These are phyloP conservation scores for Griposia aprilina DNA, from an alignment of 2,888 invertebrate species.

Conservation along the genomic window DNA sequence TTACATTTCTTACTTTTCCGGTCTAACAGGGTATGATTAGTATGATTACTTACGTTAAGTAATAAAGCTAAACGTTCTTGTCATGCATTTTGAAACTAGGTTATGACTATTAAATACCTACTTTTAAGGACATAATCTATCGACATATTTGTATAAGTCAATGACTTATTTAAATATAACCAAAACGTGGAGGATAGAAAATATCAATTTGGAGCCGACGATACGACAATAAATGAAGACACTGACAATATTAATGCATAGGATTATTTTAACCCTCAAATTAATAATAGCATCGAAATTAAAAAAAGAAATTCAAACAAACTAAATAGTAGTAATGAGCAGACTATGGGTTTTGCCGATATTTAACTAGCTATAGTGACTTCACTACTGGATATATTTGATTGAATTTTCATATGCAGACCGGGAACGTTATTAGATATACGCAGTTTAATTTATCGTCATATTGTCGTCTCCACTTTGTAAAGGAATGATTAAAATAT, in stretches of 20 bases:
- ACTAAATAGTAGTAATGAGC: too few relatives aligned
- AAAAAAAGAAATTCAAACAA: not conserved
- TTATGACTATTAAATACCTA: conserved; percentile 51
- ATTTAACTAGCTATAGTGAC: not conserved
- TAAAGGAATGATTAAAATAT: not conserved
- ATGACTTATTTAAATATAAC: conserved; percentile 1
- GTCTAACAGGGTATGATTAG: conserved; percentile 51
- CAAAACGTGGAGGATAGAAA: not conserved
- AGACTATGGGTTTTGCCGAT: not conserved
- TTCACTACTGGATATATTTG: not conserved
- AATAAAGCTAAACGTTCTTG: conserved; percentile 55
- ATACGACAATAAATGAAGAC: not conserved
- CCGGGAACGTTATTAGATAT: too few relatives aligned
- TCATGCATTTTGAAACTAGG: conserved; percentile 53
- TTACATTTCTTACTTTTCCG: conserved; percentile 54
- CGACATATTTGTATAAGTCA: conserved; percentile 13
- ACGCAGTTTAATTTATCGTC: not conserved
- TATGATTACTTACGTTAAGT: conserved; percentile 56
- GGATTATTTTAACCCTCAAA: not conserved
- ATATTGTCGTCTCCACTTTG: too few relatives aligned
- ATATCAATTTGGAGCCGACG: not conserved
- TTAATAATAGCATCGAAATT: not conserved
- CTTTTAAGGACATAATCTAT: conserved; percentile 27
- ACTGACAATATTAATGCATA: not conserved
- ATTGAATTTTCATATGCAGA: not conserved